phyloP scores from a whole-genome alignment of 1,140 invertebrate genomes.

The Camponotus floridanus region DNA sequence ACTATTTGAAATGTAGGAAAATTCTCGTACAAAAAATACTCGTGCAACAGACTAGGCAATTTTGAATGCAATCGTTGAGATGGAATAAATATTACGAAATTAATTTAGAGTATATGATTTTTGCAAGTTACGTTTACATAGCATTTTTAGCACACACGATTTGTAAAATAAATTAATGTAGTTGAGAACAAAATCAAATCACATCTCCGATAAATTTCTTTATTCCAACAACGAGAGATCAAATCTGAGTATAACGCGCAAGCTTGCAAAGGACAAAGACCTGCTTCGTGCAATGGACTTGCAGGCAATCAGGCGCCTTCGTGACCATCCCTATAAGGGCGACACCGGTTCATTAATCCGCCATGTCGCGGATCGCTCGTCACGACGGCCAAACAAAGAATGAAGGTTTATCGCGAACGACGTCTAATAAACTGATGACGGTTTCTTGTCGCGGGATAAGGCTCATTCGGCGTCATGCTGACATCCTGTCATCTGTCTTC shows the following conservation, averaged over 20 bases:
- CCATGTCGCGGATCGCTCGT: constrained; percentile 73
- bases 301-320: constrained; percentile 39
- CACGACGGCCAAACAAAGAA: constrained; percentile 79
- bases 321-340: constrained; percentile 44
- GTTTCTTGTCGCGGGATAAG: constrained; percentile 78
- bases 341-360: constrained; percentile 81
- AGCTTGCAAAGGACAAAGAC: constrained; percentile 17
- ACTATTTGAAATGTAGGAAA: constrained; percentile 7
- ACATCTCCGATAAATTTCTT: background rate
- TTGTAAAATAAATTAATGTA: background rate
- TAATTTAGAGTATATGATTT: background rate
- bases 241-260: constrained; percentile 3
- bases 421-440: constrained; percentile 82
- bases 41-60: constrained; percentile 30
- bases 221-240: background rate
- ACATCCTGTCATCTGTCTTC: constrained; percentile 81
- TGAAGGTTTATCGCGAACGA: constrained; percentile 79
- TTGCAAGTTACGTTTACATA: background rate
- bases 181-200: background rate
- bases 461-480: constrained; percentile 75
- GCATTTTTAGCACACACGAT: background rate
- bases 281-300: constrained; percentile 20
- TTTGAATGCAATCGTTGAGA: background rate
- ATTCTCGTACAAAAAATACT: constrained; percentile 60
- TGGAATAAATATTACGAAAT: constrained; percentile 1